These are phyloP conservation scores for Channa striata DNA, from an alignment of 2,797 vertebrate genomes.

Conservation along the genomic window DNA sequence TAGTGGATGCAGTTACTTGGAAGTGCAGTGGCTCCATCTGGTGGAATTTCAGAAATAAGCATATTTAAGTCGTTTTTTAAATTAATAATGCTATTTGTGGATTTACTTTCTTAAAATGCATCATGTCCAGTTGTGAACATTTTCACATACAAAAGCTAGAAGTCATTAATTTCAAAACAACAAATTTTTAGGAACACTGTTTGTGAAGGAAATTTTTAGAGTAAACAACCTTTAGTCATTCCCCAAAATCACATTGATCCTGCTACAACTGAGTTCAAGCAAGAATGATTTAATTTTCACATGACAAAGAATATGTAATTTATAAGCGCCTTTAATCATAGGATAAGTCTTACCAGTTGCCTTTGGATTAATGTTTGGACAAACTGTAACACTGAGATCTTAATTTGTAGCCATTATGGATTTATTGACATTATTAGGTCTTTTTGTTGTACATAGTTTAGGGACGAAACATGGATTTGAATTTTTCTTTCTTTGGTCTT, in stretches of 20 bases:
- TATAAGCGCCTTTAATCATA: constrained; percentile 13
- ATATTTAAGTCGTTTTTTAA: neutral
- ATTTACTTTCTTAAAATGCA: too few relatives aligned
- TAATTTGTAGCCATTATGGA: constrained; percentile 4
- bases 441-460: neutral
- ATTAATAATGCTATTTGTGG: too few relatives aligned
- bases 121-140: too few relatives aligned
- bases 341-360: too few relatives aligned
- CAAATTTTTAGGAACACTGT: constrained; percentile 33
- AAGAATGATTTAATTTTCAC: neutral
- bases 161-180: too few relatives aligned
- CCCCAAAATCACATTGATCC: constrained; percentile 3
- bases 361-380: neutral
- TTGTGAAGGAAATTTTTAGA: constrained; percentile 43
- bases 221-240: too few relatives aligned
- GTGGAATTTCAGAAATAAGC: neutral
- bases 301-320: constrained; percentile 18
- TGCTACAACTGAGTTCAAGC: neutral
- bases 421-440: constrained; percentile 38
- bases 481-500: too few relatives aligned
- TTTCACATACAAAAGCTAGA: too few relatives aligned
- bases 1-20: neutral
- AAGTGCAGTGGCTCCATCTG: constrained; percentile 23
- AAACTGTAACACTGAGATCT: constrained; percentile 6
- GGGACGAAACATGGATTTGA: neutral